Conservation (phyloP, 2,888 invertebrate species). For the Sisyra terminalis region DNA sequence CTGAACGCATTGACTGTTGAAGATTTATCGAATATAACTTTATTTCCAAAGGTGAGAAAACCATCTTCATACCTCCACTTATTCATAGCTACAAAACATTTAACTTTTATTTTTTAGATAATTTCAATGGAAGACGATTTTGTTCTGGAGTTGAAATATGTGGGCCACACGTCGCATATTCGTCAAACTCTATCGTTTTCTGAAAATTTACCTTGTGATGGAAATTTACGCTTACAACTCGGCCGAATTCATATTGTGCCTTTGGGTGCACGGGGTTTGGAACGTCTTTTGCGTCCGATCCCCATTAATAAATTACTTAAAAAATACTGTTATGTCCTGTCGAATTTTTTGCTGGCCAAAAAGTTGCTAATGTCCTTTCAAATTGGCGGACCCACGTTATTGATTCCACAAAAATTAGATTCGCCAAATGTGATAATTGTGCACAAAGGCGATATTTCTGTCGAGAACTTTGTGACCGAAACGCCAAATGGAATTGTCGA, state of each 20-base stretch:
- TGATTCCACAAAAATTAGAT: conserved; percentile 64
- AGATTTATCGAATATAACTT: conserved; percentile 53
- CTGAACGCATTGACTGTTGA: conserved; percentile 51
- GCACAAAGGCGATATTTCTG: conserved; percentile 58
- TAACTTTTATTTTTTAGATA: conserved; percentile 31
- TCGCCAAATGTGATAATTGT: conserved; percentile 60
- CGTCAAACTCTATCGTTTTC: conserved; percentile 29
- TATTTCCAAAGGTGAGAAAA: conserved; percentile 49
- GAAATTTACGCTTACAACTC: conserved; percentile 48
- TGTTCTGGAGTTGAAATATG: conserved; percentile 62
- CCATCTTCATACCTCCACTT: no score
- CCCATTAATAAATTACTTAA: neutral
- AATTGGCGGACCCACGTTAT: conserved; percentile 54
- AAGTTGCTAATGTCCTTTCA: conserved; percentile 34
- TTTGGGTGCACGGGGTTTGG: neutral
- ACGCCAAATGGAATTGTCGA: conserved; percentile 38
- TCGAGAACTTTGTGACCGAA: conserved; percentile 59
- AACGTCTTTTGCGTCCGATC: neutral
- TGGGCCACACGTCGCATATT: conserved; percentile 43
- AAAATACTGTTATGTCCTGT: neutral
- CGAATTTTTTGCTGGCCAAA: neutral
- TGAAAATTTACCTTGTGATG: conserved; percentile 42
- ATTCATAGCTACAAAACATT: neutral
- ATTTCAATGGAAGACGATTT: conserved; percentile 65
- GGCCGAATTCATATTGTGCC: conserved; percentile 49